These are phyloP conservation scores for Theocolax elegans DNA, from an alignment of 1,140 invertebrate genomes.

Conservation along the genomic window DNA sequence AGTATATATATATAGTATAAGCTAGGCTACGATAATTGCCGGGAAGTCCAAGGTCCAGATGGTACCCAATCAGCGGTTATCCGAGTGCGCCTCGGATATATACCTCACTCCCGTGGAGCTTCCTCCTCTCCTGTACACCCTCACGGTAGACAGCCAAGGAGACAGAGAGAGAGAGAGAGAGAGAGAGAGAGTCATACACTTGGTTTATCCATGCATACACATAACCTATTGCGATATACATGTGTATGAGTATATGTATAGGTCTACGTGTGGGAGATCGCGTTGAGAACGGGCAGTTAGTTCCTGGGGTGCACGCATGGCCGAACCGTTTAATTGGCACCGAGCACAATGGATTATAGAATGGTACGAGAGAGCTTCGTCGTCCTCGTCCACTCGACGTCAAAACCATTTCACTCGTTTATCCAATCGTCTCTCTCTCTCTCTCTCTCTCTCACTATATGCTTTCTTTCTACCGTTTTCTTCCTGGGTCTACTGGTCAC, in stretches of 20 bases:
- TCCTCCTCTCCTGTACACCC: constrained; percentile 19
- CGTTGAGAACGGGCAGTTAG: constrained; percentile 65
- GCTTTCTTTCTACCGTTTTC: too few species aligned
- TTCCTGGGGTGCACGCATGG: constrained; percentile 62
- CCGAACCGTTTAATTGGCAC: constrained; percentile 68
- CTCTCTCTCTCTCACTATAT: too few species aligned
- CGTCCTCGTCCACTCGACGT: constrained; percentile 55
- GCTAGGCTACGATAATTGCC: constrained; percentile 67
- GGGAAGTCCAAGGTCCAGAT: constrained; percentile 64
- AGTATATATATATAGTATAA: too few species aligned
- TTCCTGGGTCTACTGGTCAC: too few species aligned
- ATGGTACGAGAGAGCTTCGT: constrained; percentile 44
- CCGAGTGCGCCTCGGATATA: constrained; percentile 38
- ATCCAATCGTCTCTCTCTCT: constrained; percentile 48
- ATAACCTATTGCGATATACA: background rate
- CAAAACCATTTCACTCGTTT: constrained; percentile 66
- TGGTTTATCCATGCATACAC: too few species aligned
- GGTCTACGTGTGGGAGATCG: constrained; percentile 45
- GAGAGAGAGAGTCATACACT: too few species aligned
- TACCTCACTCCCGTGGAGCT: too few species aligned
- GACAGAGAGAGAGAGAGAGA: too few species aligned
- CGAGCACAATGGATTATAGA: constrained; percentile 68
- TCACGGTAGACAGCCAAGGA: too few species aligned
- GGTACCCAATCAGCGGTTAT: constrained; percentile 65
- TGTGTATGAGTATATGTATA: constrained; percentile 13